Evolutionary conservation across 2,888 invertebrate species (phyloP), one percentile per base, ranked within the genome.

Genomic region (Microdon myrmicae): DNA sequence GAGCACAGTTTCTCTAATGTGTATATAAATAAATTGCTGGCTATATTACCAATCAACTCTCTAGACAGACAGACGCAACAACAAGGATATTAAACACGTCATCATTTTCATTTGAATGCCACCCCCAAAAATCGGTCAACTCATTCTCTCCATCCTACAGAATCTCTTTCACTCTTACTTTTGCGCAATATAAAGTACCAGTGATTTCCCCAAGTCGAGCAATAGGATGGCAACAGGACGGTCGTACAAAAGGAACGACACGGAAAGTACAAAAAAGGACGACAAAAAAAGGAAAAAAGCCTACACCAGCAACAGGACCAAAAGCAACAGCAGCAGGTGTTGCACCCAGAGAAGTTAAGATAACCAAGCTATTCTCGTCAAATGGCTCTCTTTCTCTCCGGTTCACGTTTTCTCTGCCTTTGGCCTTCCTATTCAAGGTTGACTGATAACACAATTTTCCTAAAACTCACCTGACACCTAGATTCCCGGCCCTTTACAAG

Each of bases 381-480:
- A n/a, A n/a, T n/a, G n/a, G n/a, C n/a, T n/a, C n/a, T n/a, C n/a
- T n/a, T n/a, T n/a, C n/a, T n/a, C n/a, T n/a, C n/a, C n/a, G n/a
- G n/a, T n/a, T n/a, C n/a, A n/a, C n/a, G n/a, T n/a, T n/a, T n/a
- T n/a, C n/a, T n/a, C n/a, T n/a, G n/a, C n/a, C n/a, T n/a, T n/a
- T 31, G 41, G 51, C 56, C 44, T 43, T 43, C 41, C 23, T 28
- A 64, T 56, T 64, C 64, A 64, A 64, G 64, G 64, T 64, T 64
- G 51, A 29, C 47, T 64, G 51, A 56, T 64, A 64, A 58, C 41
- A 47, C 49, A 8, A 29, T 44, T 31, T 45, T 49, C 56, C 56
- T 41, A 58, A 16, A 7, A 20, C 19, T 31, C 45, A 22, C 37
- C 28, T 14, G 5, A 10, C 14, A 13, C 4, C 14, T 6, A 6